A percentile compares a stretch with the other conserved stretches of the same genome.
Evolutionary conservation across 2,113 vertebrate species (phyloP).

Genomic region (Rhinichthys klamathensis): DNA sequence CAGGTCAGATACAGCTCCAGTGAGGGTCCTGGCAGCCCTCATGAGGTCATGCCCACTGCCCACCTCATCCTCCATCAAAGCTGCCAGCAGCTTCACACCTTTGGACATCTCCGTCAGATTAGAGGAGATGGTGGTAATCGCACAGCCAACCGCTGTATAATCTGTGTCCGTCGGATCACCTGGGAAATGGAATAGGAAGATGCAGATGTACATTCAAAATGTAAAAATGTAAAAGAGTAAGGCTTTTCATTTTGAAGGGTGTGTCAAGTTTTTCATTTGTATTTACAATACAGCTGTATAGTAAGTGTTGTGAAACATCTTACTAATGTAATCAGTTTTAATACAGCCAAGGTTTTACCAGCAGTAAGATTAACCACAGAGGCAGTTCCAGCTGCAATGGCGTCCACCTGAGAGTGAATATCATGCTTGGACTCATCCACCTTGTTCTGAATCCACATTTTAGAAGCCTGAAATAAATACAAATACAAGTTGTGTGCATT

Average conservation of each 20-base stretch:
- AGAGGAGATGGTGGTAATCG: conserved; percentile 98
- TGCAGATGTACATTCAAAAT: neutral
- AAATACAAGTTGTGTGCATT: conserved; percentile 49
- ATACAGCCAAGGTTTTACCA: conserved; percentile 76
- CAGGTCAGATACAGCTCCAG: conserved; percentile 92
- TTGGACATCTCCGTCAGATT: conserved; percentile 99
- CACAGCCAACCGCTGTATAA: conserved; percentile 97
- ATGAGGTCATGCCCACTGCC: conserved; percentile 95
- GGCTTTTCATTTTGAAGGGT: neutral
- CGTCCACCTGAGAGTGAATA: conserved; percentile 99
- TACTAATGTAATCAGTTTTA: neutral
- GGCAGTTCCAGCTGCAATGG: conserved; percentile 97
- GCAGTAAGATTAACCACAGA: conserved; percentile 99
- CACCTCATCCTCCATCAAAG: conserved; percentile 95
- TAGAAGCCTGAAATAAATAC: conserved; percentile 82
- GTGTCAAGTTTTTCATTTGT: neutral
- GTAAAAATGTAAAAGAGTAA: neutral
- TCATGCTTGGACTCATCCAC: conserved; percentile 99
- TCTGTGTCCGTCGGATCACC: conserved; percentile 96
- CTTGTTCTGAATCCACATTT: conserved; percentile 99
- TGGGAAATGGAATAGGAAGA: conserved; percentile 61
- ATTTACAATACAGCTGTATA: neutral
- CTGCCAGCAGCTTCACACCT: conserved; percentile 94
- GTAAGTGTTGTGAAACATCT: neutral
- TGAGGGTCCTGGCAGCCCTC: conserved; percentile 91